Conservation (phyloP, 1,140 invertebrate species). For the Ptiloglossa arizonensis region DNA sequence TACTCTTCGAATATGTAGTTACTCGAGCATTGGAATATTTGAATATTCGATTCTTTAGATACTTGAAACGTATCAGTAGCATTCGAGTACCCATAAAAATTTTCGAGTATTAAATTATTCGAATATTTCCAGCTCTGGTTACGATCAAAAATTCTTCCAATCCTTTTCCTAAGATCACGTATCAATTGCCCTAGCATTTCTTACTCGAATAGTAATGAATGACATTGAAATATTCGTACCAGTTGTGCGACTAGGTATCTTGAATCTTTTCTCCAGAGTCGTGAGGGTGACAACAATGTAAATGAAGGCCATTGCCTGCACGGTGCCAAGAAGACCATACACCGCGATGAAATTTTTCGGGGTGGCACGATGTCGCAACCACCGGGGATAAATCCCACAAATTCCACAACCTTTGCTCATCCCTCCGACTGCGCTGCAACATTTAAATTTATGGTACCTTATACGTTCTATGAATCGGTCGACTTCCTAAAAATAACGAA, state of each 20-base stretch:
- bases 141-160: slow-evolving; percentile 2
- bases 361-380: slow-evolving; percentile 85
- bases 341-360: slow-evolving; percentile 85
- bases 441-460: background rate
- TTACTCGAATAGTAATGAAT: background rate
- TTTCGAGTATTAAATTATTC: no score
- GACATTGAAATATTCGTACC: slow-evolving; percentile 77
- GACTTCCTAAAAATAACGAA: no score
- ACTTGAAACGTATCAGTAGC: no score
- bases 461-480: no score
- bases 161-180: background rate
- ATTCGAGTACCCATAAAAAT: no score
- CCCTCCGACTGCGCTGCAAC: slow-evolving; percentile 62
- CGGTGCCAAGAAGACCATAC: slow-evolving; percentile 86
- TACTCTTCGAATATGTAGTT: no score
- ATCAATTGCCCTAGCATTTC: background rate
- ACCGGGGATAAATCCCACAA: slow-evolving; percentile 84
- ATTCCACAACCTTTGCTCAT: slow-evolving; percentile 83
- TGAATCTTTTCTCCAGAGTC: slow-evolving; percentile 88
- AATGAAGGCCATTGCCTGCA: slow-evolving; percentile 87
- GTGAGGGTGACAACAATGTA: slow-evolving; percentile 87
- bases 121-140: no score
- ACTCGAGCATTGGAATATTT: no score
- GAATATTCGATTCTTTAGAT: no score
- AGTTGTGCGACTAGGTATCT: slow-evolving; percentile 87